A percentile compares a stretch with the other conserved stretches of the same genome.
Evolutionary conservation across 2,113 vertebrate genomes (phyloP).

Genomic region (Scomber scombrus): DNA sequence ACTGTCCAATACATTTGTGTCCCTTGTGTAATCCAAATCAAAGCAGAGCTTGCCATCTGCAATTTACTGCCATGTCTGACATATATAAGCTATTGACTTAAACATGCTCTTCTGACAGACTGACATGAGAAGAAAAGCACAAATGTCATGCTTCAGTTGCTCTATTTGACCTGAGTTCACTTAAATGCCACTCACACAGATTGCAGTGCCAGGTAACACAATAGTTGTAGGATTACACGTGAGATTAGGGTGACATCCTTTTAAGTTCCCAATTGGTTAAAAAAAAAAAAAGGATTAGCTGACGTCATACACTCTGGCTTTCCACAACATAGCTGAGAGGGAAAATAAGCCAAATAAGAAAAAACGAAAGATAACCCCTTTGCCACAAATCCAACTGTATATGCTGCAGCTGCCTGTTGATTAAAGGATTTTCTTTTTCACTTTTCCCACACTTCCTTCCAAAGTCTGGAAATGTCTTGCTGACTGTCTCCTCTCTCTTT

Average conservation of each 20-base stretch:
- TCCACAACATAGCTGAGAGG: conserved; percentile 1
- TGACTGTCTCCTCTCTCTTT: neutral
- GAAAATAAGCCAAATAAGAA: conserved; percentile 21
- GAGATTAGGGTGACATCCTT: conserved; percentile 36
- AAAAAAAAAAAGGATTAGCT: conserved; percentile 39
- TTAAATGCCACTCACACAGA: conserved; percentile 61
- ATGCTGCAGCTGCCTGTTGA: conserved; percentile 29
- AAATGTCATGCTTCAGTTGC: conserved; percentile 44
- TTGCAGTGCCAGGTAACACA: conserved; percentile 61
- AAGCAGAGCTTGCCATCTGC: neutral
- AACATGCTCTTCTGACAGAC: conserved; percentile 23
- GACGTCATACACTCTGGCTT: conserved; percentile 27
- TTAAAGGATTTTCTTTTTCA: conserved; percentile 47
- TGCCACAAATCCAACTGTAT: conserved; percentile 23
- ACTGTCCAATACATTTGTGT: neutral
- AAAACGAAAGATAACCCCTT: conserved; percentile 44
- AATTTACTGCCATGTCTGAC: conserved; percentile 1
- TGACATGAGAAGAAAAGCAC: conserved; percentile 59
- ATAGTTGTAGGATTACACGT: conserved; percentile 58
- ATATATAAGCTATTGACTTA: conserved; percentile 13
- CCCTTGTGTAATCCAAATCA: conserved; percentile 11
- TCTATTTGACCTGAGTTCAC: conserved; percentile 49
- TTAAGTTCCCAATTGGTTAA: conserved; percentile 18
- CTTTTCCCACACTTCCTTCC: conserved; percentile 65
- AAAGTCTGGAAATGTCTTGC: conserved; percentile 8